Base-by-base conservation (phyloP, 1,140 invertebrate genomes). In the Drosophila sturtevanti region DNA sequence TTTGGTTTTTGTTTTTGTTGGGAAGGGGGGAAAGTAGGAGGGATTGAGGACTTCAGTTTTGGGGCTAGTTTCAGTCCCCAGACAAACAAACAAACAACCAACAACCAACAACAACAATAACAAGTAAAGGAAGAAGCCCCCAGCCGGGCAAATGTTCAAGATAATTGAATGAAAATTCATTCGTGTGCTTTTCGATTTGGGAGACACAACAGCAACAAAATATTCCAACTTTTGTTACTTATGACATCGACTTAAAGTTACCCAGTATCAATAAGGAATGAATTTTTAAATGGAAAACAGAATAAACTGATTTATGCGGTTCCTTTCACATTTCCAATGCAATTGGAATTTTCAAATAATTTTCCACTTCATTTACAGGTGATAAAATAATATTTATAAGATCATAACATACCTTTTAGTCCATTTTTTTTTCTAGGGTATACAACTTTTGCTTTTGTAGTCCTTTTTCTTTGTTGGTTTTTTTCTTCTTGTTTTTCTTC, bases 81-180 rank as follows among this genome's bases (percentile, higher is more conserved):
- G 79, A 77, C 81, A 74, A 76, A 81, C 78, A 81, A 71, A 70
- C 77, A 67, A 80, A 70, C 72, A 79, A 79, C 66, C 68, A 63
- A 59, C 41, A 60, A 48, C 65, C 34, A 67, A 58, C 38, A 68
- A 56, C 38, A 61, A 21, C 18, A 2, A 34, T 5, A 27, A 34
- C 58, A 12, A 7, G 4, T 14, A 34, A 24, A 62, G 18, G 37
- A 35, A 16, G 35, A 31, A 22, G 34, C 38, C 51, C 31, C 52
- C 38, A 51, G 44, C 52, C 38, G 48, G 54, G 64, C 77, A 68
- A 86, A 86, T 85, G 81, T 85, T 86, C 79, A 77, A 77, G 82
- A 87, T 87, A 87, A 87, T 87, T 87, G 82, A 87, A 87, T 87
- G 82, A 87, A 89, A 87, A 89, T 87, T 87, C 82, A 87, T 87